A percentile compares a stretch with the other conserved stretches of the same genome.
These are phyloP conservation scores for Tor tambroides DNA, from an alignment of 2,113 vertebrate species.

Conservation along the genomic window DNA sequence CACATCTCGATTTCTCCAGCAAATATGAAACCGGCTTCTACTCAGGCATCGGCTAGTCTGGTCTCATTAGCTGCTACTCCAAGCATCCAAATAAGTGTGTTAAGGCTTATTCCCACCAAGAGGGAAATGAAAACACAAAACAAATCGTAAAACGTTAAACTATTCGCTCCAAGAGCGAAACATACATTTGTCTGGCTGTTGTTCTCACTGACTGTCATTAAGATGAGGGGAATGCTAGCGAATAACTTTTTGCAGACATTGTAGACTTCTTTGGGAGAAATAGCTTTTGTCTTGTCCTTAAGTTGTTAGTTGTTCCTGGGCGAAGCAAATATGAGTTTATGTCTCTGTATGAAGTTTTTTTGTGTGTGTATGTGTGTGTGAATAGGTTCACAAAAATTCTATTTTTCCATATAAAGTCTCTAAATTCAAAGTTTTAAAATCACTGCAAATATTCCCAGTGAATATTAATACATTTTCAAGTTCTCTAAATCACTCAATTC, in stretches of 20 bases:
- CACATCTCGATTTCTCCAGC: slow-evolving; percentile 5
- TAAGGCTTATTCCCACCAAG: background rate
- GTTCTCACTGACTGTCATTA: background rate
- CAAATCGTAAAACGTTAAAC: background rate
- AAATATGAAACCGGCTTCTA: slow-evolving; percentile 18
- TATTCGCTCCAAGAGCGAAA: background rate
- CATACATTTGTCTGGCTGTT: background rate
- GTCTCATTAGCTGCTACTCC: slow-evolving; percentile 19
- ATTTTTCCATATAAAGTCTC: background rate
- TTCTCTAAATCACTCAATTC: background rate
- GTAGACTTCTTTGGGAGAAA: background rate
- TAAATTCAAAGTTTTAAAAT: background rate
- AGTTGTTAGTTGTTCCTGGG: background rate
- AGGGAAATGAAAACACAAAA: background rate
- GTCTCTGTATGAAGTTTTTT: too few relatives aligned
- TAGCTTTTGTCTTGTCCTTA: background rate
- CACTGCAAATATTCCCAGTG: background rate
- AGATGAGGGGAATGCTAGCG: background rate
- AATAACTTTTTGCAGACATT: background rate
- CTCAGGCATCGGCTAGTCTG: background rate
- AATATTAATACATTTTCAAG: background rate
- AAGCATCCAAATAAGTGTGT: slow-evolving; percentile 8
- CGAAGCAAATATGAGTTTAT: too few relatives aligned
- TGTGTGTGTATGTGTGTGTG: too few relatives aligned
- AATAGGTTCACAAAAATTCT: too few relatives aligned